phyloP scores from a whole-genome alignment of 2,888 invertebrate species.

The Thecophora atra region DNA sequence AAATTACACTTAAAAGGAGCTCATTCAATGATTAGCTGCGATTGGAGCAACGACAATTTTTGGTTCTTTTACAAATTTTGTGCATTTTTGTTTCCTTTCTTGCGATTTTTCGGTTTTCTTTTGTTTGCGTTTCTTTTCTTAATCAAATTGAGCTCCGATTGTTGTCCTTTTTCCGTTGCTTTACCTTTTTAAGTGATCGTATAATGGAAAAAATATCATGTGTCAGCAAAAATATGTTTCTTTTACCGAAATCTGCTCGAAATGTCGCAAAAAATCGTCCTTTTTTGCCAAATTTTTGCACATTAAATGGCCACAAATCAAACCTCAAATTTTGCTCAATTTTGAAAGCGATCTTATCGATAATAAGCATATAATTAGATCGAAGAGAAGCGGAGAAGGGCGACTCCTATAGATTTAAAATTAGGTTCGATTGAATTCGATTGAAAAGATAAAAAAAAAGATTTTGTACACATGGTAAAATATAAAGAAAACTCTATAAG shows the following conservation, averaged over 20 bases:
- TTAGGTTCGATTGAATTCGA: too few relatives aligned
- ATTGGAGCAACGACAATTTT: too few relatives aligned
- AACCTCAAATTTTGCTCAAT: background rate
- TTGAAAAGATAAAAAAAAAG: too few relatives aligned
- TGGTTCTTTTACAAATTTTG: background rate
- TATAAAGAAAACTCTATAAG: too few relatives aligned
- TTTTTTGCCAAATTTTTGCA: background rate
- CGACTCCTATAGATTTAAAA: too few relatives aligned
- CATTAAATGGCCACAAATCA: constrained; percentile 3
- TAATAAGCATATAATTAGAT: too few relatives aligned
- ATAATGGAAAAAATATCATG: constrained; percentile 5
- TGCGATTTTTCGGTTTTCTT: background rate
- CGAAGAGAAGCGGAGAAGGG: too few relatives aligned
- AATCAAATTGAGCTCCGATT: background rate
- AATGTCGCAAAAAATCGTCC: constrained; percentile 1
- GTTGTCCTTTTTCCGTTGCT: background rate
- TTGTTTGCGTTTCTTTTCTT: background rate
- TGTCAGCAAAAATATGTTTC: background rate
- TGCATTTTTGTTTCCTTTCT: background rate
- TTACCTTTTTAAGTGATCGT: background rate
- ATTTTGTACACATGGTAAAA: too few relatives aligned
- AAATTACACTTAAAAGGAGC: too few relatives aligned
- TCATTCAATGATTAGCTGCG: too few relatives aligned
- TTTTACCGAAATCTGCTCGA: background rate
- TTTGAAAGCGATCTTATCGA: too few relatives aligned